Conservation (phyloP, 2,888 invertebrate genomes). For the Lithophane semibrunnea region DNA sequence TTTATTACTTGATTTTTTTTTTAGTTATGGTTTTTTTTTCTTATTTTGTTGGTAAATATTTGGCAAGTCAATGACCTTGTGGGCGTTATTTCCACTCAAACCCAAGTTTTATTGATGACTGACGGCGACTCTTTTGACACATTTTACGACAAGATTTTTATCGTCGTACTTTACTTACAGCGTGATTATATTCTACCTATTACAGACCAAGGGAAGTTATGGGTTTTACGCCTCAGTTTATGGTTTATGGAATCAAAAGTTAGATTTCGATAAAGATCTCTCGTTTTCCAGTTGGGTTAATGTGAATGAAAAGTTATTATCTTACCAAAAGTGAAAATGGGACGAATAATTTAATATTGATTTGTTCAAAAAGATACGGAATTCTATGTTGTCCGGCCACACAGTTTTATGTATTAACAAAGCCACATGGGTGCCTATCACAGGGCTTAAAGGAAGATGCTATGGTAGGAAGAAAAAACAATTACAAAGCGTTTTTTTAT, state of each 20-base stretch:
- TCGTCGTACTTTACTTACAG: conserved; percentile 52
- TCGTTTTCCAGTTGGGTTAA: conserved; percentile 28
- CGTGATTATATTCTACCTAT: conserved; percentile 57
- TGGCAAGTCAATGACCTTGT: conserved; percentile 32
- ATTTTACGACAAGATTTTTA: conserved; percentile 65
- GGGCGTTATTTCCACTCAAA: conserved; percentile 32
- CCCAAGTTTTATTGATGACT: conserved; percentile 58
- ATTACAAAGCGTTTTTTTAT: conserved; percentile 46
- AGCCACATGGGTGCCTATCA: neutral
- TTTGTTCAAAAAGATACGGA: neutral
- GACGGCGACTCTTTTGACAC: conserved; percentile 57
- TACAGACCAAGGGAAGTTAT: conserved; percentile 37
- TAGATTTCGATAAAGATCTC: conserved; percentile 36
- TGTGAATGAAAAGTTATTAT: conserved; percentile 28
- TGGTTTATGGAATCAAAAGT: conserved; percentile 42
- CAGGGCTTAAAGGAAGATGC: conserved; percentile 3
- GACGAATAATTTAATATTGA: conserved; percentile 23
- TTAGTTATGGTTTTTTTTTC: neutral
- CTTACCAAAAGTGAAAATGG: conserved; percentile 11
- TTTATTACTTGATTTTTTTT: no score
- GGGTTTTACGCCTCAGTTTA: conserved; percentile 46
- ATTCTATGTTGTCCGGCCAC: neutral
- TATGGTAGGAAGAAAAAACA: conserved; percentile 27
- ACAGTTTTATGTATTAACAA: neutral
- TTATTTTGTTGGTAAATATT: neutral